Evolutionary conservation across 2,113 vertebrate species (phyloP), one percentile per base, ranked within the genome.

Genomic region (Aramus guarauna): DNA sequence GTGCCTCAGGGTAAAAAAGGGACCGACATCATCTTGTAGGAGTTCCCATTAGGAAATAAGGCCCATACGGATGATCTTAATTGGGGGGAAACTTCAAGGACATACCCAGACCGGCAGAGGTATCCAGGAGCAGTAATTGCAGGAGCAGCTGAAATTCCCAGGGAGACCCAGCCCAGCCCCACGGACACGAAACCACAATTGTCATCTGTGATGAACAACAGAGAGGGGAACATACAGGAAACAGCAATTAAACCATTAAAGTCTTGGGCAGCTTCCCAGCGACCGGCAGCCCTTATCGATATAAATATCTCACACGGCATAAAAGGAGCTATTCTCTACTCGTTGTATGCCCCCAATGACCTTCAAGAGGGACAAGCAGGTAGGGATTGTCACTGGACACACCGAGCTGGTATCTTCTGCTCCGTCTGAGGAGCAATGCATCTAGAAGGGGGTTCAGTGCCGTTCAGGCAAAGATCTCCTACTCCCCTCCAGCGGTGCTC

Each of bases 191-290:
- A 93, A 83, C 62, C 94, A 94, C 95, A 90, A 14, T 92, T 96
- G 92, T 96, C 95, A 94, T 95, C 92, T 67, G 85, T 95, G 94
- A 97, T 90, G 95, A 95, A 94, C 95, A 95, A 53, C 94, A 94
- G 95, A 86, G 86, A 94, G 60, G 20, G 56, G 86, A 92, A 81
- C 39, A 4, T 91, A 91, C 93, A 96, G 95, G 95, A 97, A 97
- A 88, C 71, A 50, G 88, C 92, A 97, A 96, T 95, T 95, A 94
- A 90, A 84, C 68, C 88, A 90, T 96, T 95, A 90, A 95, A 92
- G 77, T 58, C 90, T 94, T 96, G 90, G 95, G 95, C 82, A 90
- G 82, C 82, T 93, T 96, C 88, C 94, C 96, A 88, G 85, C 6
- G 50, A 58, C 90, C 59, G 4, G 90, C 85, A 92, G 95, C 76